These are phyloP conservation scores for Drosophila koepferae DNA, from an alignment of 2,888 invertebrate species.

Conservation along the genomic window DNA sequence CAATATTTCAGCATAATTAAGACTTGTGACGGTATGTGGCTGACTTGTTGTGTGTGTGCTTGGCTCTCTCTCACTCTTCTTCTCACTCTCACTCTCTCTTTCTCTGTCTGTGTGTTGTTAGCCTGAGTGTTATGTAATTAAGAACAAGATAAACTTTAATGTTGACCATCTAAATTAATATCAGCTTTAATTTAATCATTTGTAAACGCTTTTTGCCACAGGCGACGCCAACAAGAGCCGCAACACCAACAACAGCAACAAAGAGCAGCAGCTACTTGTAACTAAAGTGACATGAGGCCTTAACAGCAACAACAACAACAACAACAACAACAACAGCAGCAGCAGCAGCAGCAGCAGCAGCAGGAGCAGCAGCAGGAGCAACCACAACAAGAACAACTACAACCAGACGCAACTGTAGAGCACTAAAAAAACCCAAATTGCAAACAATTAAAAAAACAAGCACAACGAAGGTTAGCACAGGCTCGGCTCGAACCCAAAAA, in stretches of 20 bases:
- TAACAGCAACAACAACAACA: slow-evolving; percentile 61
- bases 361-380: slow-evolving; percentile 29
- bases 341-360: slow-evolving; percentile 20
- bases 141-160: slow-evolving; percentile 29
- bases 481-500: slow-evolving; percentile 22
- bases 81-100: slow-evolving; percentile 3
- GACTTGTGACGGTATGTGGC: background rate
- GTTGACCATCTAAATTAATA: slow-evolving; percentile 59
- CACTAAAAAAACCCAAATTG: slow-evolving; percentile 76
- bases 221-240: slow-evolving; percentile 31
- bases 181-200: slow-evolving; percentile 48
- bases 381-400: slow-evolving; percentile 46
- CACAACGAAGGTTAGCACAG: slow-evolving; percentile 48
- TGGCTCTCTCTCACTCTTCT: no score
- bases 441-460: slow-evolving; percentile 74
- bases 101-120: slow-evolving; percentile 18
- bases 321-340: slow-evolving; percentile 31
- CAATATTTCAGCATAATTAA: slow-evolving; percentile 39
- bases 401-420: slow-evolving; percentile 42
- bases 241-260: slow-evolving; percentile 39
- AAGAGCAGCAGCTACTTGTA: slow-evolving; percentile 61
- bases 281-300: slow-evolving; percentile 78
- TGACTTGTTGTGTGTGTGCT: slow-evolving; percentile 8
- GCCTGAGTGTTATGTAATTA: slow-evolving; percentile 30
- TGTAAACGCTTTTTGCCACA: slow-evolving; percentile 44